Evolutionary conservation across 1,140 invertebrate species (phyloP).

Genomic region (Rhagoletis zephyria): DNA sequence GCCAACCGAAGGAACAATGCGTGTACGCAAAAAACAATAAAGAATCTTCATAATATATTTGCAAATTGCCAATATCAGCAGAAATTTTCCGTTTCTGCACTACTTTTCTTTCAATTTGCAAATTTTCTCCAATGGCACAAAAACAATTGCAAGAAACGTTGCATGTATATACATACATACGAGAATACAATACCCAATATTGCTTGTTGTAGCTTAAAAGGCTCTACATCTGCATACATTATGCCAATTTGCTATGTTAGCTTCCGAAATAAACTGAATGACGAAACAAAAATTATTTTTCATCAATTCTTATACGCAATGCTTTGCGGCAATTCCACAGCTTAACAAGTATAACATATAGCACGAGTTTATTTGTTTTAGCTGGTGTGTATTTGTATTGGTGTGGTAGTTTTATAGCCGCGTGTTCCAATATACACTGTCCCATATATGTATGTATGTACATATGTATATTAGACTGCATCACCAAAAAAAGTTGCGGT

Average conservation of each 20-base stretch:
- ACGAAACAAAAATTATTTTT: background rate
- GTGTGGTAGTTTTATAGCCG: background rate
- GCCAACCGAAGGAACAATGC: background rate
- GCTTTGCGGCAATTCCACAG: background rate
- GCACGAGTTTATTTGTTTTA: background rate
- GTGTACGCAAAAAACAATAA: slow-evolving; percentile 15
- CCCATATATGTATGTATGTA: too few species aligned
- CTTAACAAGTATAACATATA: background rate
- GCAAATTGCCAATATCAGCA: slow-evolving; percentile 55
- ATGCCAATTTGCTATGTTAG: background rate
- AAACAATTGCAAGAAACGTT: too few species aligned
- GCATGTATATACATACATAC: too few species aligned
- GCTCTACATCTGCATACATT: slow-evolving; percentile 2
- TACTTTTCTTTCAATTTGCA: slow-evolving; percentile 42
- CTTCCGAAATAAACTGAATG: background rate
- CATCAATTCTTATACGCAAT: background rate
- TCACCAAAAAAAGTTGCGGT: too few species aligned
- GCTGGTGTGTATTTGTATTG: background rate
- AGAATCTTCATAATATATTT: slow-evolving; percentile 54
- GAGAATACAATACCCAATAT: background rate
- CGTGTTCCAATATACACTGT: too few species aligned
- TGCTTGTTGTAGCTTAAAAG: slow-evolving; percentile 42
- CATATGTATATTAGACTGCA: too few species aligned
- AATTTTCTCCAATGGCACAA: slow-evolving; percentile 1
- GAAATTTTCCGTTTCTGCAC: slow-evolving; percentile 25